A percentile compares a stretch with the other conserved stretches of the same genome.
Conservation (phyloP, 64 coral and sea anemone genomes). For the Astreopora myriophthalma region DNA sequence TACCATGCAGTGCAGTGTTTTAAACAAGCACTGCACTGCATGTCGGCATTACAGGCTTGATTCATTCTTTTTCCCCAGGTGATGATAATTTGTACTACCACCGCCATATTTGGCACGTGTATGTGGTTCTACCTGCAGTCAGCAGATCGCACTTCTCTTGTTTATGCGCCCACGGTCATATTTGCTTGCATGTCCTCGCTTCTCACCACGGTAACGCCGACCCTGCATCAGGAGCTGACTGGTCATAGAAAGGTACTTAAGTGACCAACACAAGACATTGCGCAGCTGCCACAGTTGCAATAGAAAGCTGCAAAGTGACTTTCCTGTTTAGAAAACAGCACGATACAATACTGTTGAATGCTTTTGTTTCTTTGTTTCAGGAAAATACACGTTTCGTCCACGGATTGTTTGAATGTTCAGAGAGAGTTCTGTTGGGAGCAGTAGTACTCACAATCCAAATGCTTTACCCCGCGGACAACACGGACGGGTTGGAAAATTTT, state of each 20-base stretch:
- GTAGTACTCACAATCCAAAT: neutral
- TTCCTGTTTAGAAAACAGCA: neutral
- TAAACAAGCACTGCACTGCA: too few relatives aligned
- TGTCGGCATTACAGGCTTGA: neutral
- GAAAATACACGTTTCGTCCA: neutral
- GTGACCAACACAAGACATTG: too few relatives aligned
- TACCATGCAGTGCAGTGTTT: too few relatives aligned
- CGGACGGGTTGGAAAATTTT: neutral
- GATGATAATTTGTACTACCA: neutral
- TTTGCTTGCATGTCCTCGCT: conserved; percentile 39
- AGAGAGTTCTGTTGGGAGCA: neutral
- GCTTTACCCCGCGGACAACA: neutral
- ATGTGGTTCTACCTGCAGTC: conserved; percentile 16
- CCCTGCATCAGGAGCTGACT: neutral
- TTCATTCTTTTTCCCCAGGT: neutral
- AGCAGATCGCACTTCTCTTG: neutral
- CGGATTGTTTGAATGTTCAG: neutral
- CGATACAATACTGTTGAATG: neutral
- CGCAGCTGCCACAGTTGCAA: too few relatives aligned
- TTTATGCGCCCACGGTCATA: conserved; percentile 28
- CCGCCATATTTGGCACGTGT: conserved; percentile 8
- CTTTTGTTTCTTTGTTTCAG: neutral
- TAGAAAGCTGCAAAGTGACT: too few relatives aligned
- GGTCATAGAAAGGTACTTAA: neutral
- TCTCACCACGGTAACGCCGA: conserved; percentile 3